phyloP scores from a whole-genome alignment of 2,113 vertebrate genomes.

The Myrmecobius fasciatus region DNA sequence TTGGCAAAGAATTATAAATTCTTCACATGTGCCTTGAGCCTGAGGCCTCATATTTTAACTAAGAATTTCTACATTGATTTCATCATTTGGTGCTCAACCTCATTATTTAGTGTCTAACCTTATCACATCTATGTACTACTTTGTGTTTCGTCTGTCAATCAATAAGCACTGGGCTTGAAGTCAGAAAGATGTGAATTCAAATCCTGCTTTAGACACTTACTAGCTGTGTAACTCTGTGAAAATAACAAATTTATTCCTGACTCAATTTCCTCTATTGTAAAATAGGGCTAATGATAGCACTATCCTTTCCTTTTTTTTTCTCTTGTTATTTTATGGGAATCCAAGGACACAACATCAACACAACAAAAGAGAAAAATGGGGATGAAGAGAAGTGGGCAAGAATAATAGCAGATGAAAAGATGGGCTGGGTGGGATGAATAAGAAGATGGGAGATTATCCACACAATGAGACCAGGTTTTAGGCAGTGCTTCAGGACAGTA shows the following conservation, averaged over 20 bases:
- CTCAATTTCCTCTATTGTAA: neutral
- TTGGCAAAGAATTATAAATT: too few relatives aligned
- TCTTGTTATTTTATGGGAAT: neutral
- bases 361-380: neutral
- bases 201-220: neutral
- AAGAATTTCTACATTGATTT: too few relatives aligned
- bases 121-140: neutral
- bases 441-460: neutral
- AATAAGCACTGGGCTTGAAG: neutral
- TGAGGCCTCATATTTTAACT: too few relatives aligned
- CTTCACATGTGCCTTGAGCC: too few relatives aligned
- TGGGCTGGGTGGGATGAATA: neutral
- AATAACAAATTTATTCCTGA: conserved; percentile 18
- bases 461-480: neutral
- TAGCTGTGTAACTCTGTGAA: conserved; percentile 2
- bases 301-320: too few relatives aligned
- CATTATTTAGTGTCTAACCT: too few relatives aligned
- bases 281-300: neutral
- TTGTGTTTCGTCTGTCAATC: neutral
- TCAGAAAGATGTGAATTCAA: neutral
- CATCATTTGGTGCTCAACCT: too few relatives aligned
- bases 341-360: neutral
- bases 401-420: neutral
- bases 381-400: neutral
- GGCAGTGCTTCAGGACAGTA: too few relatives aligned